These are phyloP conservation scores for Tanypteryx hageni DNA, from an alignment of 2,888 invertebrate genomes.

Conservation along the genomic window DNA sequence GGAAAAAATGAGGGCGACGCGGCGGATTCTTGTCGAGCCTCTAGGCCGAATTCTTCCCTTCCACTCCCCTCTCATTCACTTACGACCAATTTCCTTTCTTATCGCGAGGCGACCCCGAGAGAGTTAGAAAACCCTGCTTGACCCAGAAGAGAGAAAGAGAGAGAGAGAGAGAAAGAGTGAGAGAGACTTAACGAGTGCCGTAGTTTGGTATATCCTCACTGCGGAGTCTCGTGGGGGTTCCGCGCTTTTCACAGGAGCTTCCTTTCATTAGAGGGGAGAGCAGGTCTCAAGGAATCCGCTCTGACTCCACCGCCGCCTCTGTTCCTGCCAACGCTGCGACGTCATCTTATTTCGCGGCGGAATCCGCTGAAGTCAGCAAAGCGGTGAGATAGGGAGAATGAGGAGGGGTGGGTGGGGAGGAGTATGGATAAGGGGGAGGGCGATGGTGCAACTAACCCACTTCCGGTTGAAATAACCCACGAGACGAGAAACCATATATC, in stretches of 20 bases:
- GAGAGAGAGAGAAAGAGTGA: too few relatives aligned
- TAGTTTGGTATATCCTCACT: slow-evolving; percentile 5
- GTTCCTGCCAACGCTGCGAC: not conserved
- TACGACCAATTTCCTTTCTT: not conserved
- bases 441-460: not conserved
- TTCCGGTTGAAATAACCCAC: slow-evolving; percentile 44
- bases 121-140: not conserved
- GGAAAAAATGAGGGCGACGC: not conserved
- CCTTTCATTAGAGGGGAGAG: slow-evolving; percentile 12
- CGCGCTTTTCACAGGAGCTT: not conserved
- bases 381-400: not conserved
- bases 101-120: not conserved
- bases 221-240: not conserved
- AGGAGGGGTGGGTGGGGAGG: not conserved
- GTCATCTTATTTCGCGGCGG: not conserved
- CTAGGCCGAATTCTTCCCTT: not conserved
- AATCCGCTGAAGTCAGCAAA: not conserved
- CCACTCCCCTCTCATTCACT: not conserved
- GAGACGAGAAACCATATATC: not conserved
- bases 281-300: too few relatives aligned
- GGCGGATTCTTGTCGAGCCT: too few relatives aligned
- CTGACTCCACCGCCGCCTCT: not conserved
- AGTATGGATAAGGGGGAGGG: too few relatives aligned
- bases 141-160: not conserved
- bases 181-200: not conserved